These are phyloP conservation scores for Phoenoteleia sp. DNA, from an alignment of 2,888 invertebrate genomes.

Conservation along the genomic window DNA sequence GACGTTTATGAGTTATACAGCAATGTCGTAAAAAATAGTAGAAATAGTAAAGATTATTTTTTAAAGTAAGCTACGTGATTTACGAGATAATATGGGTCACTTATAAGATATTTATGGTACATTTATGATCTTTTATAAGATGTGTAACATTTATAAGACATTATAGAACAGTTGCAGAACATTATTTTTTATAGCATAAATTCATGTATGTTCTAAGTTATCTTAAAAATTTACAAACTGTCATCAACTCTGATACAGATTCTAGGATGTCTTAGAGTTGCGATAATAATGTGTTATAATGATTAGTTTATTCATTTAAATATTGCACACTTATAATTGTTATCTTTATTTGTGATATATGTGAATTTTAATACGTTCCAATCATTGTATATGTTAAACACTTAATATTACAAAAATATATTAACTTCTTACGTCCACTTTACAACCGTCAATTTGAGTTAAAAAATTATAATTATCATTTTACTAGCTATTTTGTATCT, in stretches of 20 bases:
- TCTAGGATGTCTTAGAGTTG: neutral
- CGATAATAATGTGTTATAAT: neutral
- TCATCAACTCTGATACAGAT: too few species aligned
- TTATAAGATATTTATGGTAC: constrained; percentile 8
- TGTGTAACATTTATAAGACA: constrained; percentile 10
- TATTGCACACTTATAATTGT: too few species aligned
- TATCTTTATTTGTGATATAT: too few species aligned
- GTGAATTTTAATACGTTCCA: too few species aligned
- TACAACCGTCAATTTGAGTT: too few species aligned
- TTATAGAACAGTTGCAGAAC: neutral
- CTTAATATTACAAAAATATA: too few species aligned
- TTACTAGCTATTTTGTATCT: too few species aligned
- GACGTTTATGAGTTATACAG: neutral
- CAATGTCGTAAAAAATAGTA: neutral
- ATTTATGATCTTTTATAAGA: constrained; percentile 1
- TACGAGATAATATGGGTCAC: constrained; percentile 2
- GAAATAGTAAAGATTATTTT: constrained; percentile 15
- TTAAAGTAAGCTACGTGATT: constrained; percentile 1
- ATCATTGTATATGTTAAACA: too few species aligned
- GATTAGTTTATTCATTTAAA: too few species aligned
- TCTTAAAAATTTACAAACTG: neutral
- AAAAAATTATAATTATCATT: too few species aligned
- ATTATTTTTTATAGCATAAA: constrained; percentile 16
- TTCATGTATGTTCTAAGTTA: neutral
- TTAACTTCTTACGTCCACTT: too few species aligned